Evolutionary conservation across 1,140 invertebrate species (phyloP).

Genomic region (Ephestia elutella): DNA sequence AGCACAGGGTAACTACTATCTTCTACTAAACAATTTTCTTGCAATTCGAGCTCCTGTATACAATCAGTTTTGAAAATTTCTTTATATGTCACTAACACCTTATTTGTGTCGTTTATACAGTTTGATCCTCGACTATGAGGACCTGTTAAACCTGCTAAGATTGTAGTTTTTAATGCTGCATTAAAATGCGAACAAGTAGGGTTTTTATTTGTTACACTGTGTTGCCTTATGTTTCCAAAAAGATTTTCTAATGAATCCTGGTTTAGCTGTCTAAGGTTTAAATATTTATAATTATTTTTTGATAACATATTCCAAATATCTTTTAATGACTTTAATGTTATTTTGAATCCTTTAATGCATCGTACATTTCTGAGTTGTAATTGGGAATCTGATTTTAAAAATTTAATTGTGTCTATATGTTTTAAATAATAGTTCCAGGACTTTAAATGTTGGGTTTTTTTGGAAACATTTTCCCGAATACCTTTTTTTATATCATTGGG

Average conservation of each 20-base stretch:
- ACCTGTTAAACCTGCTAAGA: no score
- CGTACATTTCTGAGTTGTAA: constrained; percentile 16
- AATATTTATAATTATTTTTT: constrained; percentile 15
- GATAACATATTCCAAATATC: neutral
- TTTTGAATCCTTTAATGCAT: constrained; percentile 21
- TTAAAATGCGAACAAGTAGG: constrained; percentile 20
- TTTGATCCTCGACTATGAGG: no score
- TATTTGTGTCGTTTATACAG: no score
- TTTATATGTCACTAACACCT: no score
- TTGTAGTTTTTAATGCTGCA: no score
- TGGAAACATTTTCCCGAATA: constrained; percentile 7
- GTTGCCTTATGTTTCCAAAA: constrained; percentile 23
- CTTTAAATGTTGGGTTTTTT: constrained; percentile 5
- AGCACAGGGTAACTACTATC: no score
- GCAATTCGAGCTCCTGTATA: no score
- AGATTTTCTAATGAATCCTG: constrained; percentile 26
- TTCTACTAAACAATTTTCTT: no score
- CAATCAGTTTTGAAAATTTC: no score
- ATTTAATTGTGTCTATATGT: neutral
- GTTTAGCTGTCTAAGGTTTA: constrained; percentile 23
- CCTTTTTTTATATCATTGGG: neutral
- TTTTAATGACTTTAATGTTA: constrained; percentile 13
- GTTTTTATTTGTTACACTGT: constrained; percentile 19
- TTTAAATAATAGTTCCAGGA: constrained; percentile 2
- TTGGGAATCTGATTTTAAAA: constrained; percentile 12